A percentile compares a stretch with the other conserved stretches of the same genome.
These are phyloP conservation scores for Temnothorax curvispinosus DNA, from an alignment of 1,140 invertebrate species.

Conservation along the genomic window DNA sequence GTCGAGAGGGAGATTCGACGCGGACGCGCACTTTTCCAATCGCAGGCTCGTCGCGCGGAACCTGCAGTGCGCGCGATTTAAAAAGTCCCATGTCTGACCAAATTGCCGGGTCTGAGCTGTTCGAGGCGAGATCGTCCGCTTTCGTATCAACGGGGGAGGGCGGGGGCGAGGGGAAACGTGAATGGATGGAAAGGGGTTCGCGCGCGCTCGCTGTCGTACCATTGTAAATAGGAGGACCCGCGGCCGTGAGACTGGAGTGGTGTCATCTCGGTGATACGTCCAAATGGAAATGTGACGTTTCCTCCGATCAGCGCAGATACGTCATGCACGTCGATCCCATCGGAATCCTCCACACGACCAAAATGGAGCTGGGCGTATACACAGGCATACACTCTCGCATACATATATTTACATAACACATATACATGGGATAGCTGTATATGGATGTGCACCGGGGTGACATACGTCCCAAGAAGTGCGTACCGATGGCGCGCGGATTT, in stretches of 20 bases:
- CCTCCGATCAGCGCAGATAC: slow-evolving; percentile 56
- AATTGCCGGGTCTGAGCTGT: slow-evolving; percentile 38
- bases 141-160: not conserved
- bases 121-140: slow-evolving; percentile 35
- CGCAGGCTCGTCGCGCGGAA: not conserved
- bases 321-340: slow-evolving; percentile 42
- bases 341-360: slow-evolving; percentile 63
- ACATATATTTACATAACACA: slow-evolving; percentile 54
- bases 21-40: slow-evolving; percentile 31
- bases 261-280: slow-evolving; percentile 58
- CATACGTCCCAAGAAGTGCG: not conserved
- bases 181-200: not conserved
- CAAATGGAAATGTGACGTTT: slow-evolving; percentile 59
- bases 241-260: slow-evolving; percentile 49
- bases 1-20: not conserved
- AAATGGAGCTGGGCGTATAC: slow-evolving; percentile 57
- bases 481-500: slow-evolving; percentile 6
- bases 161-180: too few relatives aligned
- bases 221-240: slow-evolving; percentile 57
- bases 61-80: slow-evolving; percentile 1
- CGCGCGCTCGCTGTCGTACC: not conserved
- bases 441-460: not conserved
- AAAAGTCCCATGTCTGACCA: slow-evolving; percentile 55
- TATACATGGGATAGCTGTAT: slow-evolving; percentile 23
- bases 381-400: slow-evolving; percentile 35